Evolutionary conservation across 2,797 vertebrate species (phyloP).

Genomic region (Lutjanus campechanus): DNA sequence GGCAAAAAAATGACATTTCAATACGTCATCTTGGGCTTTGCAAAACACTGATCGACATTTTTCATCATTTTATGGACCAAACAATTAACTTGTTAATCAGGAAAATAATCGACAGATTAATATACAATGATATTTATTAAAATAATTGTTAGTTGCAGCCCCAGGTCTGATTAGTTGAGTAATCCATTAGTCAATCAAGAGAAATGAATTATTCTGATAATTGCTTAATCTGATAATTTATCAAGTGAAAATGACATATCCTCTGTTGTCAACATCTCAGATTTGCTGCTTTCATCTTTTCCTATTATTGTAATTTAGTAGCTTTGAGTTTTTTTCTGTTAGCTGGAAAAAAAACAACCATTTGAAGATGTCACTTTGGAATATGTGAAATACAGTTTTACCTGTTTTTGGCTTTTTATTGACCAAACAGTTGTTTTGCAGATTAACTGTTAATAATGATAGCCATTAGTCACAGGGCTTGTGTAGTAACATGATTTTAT

Average conservation of each 20-base stretch:
- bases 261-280: neutral
- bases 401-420: neutral
- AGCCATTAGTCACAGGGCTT: neutral
- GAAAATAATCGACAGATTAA: too few species aligned
- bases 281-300: constrained; percentile 1
- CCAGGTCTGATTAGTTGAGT: neutral
- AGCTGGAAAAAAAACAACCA: neutral
- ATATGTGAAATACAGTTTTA: neutral
- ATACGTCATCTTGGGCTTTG: too few species aligned
- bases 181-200: neutral
- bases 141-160: too few species aligned
- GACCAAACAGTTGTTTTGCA: neutral
- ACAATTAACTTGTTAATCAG: too few species aligned
- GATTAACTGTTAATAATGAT: neutral
- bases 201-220: too few species aligned
- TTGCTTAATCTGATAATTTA: neutral
- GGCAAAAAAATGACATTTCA: too few species aligned
- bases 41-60: too few species aligned
- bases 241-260: neutral
- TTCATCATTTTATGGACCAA: too few species aligned
- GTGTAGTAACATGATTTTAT: neutral
- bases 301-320: neutral
- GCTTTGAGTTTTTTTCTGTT: neutral
- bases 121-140: too few species aligned
- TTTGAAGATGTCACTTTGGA: neutral